These are phyloP conservation scores for Branchinecta lindahli DNA, from an alignment of 1,140 invertebrate genomes.

Conservation along the genomic window DNA sequence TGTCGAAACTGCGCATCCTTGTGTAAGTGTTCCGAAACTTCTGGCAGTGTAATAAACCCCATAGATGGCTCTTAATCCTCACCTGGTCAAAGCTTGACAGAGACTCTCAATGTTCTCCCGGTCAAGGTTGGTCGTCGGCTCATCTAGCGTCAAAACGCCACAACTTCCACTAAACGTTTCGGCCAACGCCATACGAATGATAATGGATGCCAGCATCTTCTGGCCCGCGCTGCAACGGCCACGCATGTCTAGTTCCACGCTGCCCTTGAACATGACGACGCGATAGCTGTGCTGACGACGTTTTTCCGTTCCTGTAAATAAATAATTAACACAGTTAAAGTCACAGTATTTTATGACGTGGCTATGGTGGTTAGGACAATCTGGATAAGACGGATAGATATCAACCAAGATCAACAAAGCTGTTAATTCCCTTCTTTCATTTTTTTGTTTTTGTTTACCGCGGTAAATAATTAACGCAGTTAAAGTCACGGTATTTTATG, in stretches of 20 bases:
- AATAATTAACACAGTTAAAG: conserved; percentile 10
- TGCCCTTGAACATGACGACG: conserved; percentile 68
- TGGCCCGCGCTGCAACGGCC: conserved; percentile 95
- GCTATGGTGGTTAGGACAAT: too few species aligned
- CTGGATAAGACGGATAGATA: background rate
- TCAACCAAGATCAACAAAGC: background rate
- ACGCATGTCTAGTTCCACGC: conserved; percentile 77
- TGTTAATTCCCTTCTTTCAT: background rate
- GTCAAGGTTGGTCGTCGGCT: conserved; percentile 97
- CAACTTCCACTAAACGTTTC: conserved; percentile 87
- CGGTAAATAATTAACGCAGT: too few species aligned
- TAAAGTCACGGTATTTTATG: too few species aligned
- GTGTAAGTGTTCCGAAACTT: too few species aligned
- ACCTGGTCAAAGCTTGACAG: conserved; percentile 61
- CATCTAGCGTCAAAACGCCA: conserved; percentile 87
- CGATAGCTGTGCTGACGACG: conserved; percentile 69
- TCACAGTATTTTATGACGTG: too few species aligned
- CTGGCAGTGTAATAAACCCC: too few species aligned
- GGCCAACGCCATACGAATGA: conserved; percentile 89
- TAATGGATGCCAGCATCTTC: conserved; percentile 75
- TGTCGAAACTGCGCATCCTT: too few species aligned
- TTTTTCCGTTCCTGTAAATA: conserved; percentile 32
- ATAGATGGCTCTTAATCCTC: conserved; percentile 15
- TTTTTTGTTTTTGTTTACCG: too few species aligned
- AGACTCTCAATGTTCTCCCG: conserved; percentile 74